Evolutionary conservation across 2,888 invertebrate species (phyloP), one percentile per base, ranked within the genome.

Genomic region (Lasius platythorax): DNA sequence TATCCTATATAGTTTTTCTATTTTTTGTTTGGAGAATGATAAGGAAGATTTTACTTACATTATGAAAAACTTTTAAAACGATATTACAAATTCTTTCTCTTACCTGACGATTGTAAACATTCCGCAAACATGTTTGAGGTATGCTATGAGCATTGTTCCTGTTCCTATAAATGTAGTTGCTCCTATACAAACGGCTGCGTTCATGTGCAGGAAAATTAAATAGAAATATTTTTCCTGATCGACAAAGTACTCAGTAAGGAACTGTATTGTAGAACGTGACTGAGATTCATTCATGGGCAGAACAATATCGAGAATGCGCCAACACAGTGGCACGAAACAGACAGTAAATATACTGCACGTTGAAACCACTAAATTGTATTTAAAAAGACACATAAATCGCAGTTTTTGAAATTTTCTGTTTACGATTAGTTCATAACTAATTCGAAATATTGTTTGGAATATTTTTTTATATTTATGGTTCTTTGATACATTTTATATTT

Each of bases 81-180:
- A 3, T 5, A 46, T 46, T 46, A 46, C 15, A 46, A 46, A 63
- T 74, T 63, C 2, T 18, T 61, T 40, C 40, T 30, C 15, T 43
- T 30, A 74, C 61, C 30, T 74, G 28, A 30, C 61, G n/a, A 74
- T 63, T 43, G 8, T 63, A 28, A 74, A 74, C n/a, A 74, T 74
- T 33, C 40, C 58, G 5, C 58, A 61, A 9, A 12, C 8, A 40
- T 74, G 43, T 43, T 43, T 61, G n/a, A 43, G 15, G 9, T 40
- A 63, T 9, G 3, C n/a, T 30, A 74, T 33, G 2, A 61, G 3
- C 30, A 63, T 30, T 4, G 61, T 30, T 63, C 61, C 30, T 43
- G 12, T 43, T 30, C 12, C 61, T 74, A 61, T n/a, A 1, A 30
- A 4, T 30, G 61, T 4, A 43, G 3, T 40, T 43, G 1, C 8